Conservation (phyloP, 2,888 invertebrate species). For the Cordilura impudica region DNA sequence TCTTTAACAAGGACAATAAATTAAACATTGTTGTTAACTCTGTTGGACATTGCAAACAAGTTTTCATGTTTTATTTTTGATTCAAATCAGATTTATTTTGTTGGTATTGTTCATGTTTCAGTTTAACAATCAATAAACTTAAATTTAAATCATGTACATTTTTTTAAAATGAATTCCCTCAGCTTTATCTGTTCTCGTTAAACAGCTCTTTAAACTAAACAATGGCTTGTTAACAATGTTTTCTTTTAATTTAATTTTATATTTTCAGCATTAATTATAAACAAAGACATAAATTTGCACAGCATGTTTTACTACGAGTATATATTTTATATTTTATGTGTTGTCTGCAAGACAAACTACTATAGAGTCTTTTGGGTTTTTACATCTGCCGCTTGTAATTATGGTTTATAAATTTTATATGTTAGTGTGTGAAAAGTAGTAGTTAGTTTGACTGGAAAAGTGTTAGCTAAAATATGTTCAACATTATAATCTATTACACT, state of each 20-base stretch:
- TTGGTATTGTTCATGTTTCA: constrained; percentile 14
- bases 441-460: constrained; percentile 33
- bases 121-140: constrained; percentile 9
- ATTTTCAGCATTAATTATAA: constrained; percentile 19
- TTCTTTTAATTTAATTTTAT: constrained; percentile 4
- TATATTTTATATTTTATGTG: constrained; percentile 3
- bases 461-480: constrained; percentile 44
- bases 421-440: constrained; percentile 17
- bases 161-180: neutral
- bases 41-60: constrained; percentile 31
- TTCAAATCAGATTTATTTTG: constrained; percentile 11
- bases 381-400: constrained; percentile 56
- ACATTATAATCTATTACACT: constrained; percentile 48
- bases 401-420: constrained; percentile 30
- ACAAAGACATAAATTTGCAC: constrained; percentile 17
- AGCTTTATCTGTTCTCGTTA: neutral
- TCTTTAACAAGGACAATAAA: constrained; percentile 20
- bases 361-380: constrained; percentile 30
- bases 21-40: neutral
- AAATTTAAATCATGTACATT: neutral
- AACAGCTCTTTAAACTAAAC: constrained; percentile 2
- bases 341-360: neutral
- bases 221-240: constrained; percentile 19
- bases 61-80: constrained; percentile 27
- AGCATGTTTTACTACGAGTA: neutral